Percentiles rank a stretch among this genome's conserved stretches.
Conservation (phyloP, 2,888 invertebrate species). For the Digitonthophagus gazella region DNA sequence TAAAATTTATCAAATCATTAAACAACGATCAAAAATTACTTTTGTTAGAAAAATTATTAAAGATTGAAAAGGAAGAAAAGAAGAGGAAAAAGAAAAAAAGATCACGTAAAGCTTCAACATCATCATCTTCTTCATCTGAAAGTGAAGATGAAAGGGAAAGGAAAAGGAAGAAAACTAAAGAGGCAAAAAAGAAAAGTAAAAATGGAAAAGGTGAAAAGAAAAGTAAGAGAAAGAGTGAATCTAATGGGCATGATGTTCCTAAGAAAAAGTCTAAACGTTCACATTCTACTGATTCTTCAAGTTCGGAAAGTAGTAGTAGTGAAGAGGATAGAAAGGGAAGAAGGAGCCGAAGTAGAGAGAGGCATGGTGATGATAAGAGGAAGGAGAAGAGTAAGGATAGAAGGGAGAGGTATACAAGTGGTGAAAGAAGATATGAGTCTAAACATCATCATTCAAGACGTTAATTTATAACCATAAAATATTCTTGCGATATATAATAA, state of each 20-base stretch:
- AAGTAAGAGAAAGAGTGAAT: background rate
- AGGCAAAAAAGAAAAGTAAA: background rate
- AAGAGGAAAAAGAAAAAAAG: slow-evolving; percentile 34
- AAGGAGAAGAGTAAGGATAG: background rate
- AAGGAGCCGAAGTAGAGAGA: background rate
- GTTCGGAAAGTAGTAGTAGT: background rate
- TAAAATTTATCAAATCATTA: slow-evolving; percentile 78
- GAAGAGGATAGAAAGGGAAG: background rate
- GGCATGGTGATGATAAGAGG: background rate
- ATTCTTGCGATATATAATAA: too few relatives aligned
- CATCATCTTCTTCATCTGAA: slow-evolving; percentile 16
- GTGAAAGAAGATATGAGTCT: background rate
- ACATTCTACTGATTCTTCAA: background rate
- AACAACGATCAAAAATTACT: slow-evolving; percentile 88
- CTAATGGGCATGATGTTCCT: background rate
- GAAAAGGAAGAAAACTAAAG: background rate
- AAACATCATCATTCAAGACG: too few relatives aligned
- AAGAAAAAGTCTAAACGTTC: background rate
- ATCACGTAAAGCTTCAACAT: slow-evolving; percentile 2
- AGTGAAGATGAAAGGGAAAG: slow-evolving; percentile 9
- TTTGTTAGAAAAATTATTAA: slow-evolving; percentile 77
- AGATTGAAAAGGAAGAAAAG: slow-evolving; percentile 56
- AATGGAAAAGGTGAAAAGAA: background rate
- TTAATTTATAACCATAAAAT: background rate
- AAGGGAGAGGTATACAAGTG: background rate